Evolutionary conservation across 2,113 vertebrate genomes (phyloP).

Genomic region (Limanda limanda): DNA sequence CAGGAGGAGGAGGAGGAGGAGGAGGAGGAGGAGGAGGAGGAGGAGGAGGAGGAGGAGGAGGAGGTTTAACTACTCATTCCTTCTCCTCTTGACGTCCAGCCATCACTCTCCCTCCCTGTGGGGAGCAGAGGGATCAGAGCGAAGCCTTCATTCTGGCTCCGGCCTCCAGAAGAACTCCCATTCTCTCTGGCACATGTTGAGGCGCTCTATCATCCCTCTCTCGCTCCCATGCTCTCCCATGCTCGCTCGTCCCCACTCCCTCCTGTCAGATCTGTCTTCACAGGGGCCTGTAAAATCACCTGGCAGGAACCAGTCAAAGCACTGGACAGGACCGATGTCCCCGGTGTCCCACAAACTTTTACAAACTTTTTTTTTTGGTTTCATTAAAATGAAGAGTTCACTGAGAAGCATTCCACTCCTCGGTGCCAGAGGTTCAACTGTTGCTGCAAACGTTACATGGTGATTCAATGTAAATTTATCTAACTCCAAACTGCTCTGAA

Average conservation of each 20-base stretch:
- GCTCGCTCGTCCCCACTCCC: constrained; percentile 46
- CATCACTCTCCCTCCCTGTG: constrained; percentile 51
- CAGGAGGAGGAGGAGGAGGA: constrained; percentile 20
- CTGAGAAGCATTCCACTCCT: constrained; percentile 37
- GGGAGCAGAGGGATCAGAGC: constrained; percentile 58
- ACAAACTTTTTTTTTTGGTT: constrained; percentile 55
- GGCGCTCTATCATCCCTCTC: constrained; percentile 61
- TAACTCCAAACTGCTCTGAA: constrained; percentile 35
- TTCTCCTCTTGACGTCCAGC: constrained; percentile 54
- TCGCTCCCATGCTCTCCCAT: constrained; percentile 8
- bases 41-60: too few relatives aligned
- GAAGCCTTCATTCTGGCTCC: constrained; percentile 62
- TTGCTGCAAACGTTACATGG: constrained; percentile 38
- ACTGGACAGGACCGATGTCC: constrained; percentile 50
- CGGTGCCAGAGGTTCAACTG: constrained; percentile 47
- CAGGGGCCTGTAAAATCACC: constrained; percentile 71
- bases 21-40: neutral
- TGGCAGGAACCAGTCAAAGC: constrained; percentile 69
- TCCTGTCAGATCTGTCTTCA: constrained; percentile 72
- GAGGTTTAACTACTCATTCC: constrained; percentile 54
- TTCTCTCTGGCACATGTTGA: constrained; percentile 65
- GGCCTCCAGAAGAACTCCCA: constrained; percentile 68
- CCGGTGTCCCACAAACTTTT: constrained; percentile 65
- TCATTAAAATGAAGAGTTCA: constrained; percentile 67
- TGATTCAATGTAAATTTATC: constrained; percentile 53